Base-by-base conservation (phyloP, 2,888 invertebrate genomes). In the Pseudococcus jackbeardsleyi region DNA sequence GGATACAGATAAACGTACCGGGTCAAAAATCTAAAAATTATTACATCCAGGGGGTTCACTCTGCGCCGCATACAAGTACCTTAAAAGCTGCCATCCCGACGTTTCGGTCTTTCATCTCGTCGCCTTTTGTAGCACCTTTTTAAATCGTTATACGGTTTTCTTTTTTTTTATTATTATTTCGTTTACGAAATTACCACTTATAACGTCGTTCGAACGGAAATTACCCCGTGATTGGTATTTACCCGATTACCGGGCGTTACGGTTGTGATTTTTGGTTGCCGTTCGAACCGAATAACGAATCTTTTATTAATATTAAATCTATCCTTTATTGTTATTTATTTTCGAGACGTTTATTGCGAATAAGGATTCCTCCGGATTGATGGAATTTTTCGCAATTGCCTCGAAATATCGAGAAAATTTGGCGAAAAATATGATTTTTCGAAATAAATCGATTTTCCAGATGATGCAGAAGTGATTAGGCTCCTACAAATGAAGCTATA, bases 21-120 rank as follows among this genome's bases (percentile, higher is more conserved):
- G 12, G 68, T 72, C 68, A 72, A 72, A 72, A 72, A 72, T 72
- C 68, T 72, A 72, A 72, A 72, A 72, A 72, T 72, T 72, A 72
- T 72, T 72, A 72, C 68, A 72, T 72, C 68, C 12, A 64, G 22
- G 9, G 11, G 33, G 3, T 72, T 15, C 68, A 11, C 26, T 33
- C 8, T 26, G 22, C 22, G 9, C 22, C 64, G 22, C 19, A 33
- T 72, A 33, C 68, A 72, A 5, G 15, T 15, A 72, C 33, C 68
- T 22, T 72, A 33, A 33, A 72, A 72, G 12, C 26, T 33, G 7
- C 22, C 33, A 19, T 1, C 26, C 33, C 68, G 12, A 1, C 33
- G 33, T 12, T 72, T 33, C 22, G 26, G 17, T 12, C 19, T 11
- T 72, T 15, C 33, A 33, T 72, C 33, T 33, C 26, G 9, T 72